Percentiles rank a stretch among this genome's conserved stretches.
Evolutionary conservation across 2,888 invertebrate species (phyloP).

Genomic region (Apocheima hispidaria): DNA sequence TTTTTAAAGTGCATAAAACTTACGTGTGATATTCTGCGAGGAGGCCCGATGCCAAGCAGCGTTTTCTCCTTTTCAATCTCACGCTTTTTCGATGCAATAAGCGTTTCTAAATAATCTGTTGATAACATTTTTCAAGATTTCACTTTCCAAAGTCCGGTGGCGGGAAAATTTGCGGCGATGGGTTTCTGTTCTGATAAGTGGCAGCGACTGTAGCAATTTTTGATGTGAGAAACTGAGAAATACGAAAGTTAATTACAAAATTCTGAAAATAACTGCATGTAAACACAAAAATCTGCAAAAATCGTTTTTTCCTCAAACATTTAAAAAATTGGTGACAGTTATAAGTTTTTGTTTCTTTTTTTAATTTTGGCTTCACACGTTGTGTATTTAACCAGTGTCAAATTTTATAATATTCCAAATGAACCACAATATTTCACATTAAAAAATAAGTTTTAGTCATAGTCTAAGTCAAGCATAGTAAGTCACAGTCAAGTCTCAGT

Average conservation of each 20-base stretch:
- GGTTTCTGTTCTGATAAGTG: background rate
- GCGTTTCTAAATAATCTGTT: constrained; percentile 70
- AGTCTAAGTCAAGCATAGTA: too few relatives aligned
- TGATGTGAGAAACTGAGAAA: background rate
- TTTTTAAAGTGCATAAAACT: constrained; percentile 40
- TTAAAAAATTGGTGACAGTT: background rate
- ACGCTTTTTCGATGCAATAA: constrained; percentile 77
- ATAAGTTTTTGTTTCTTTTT: background rate
- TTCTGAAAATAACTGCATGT: background rate
- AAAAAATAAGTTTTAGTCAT: too few relatives aligned
- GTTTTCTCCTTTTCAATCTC: constrained; percentile 78
- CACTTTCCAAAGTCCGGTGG: constrained; percentile 26
- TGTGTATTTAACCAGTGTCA: too few relatives aligned
- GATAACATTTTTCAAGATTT: constrained; percentile 69
- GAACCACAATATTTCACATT: too few relatives aligned
- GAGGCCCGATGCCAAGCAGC: constrained; percentile 60
- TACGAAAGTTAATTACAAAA: background rate
- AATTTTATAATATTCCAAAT: too few relatives aligned
- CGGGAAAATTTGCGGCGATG: constrained; percentile 24
- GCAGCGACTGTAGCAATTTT: background rate
- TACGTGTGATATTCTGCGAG: constrained; percentile 47
- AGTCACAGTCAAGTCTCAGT: too few relatives aligned
- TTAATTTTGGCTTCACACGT: too few relatives aligned
- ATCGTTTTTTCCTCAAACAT: background rate
- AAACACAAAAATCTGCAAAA: background rate